These are phyloP conservation scores for Nettapus auritus DNA, from an alignment of 2,113 vertebrate genomes.

Conservation along the genomic window DNA sequence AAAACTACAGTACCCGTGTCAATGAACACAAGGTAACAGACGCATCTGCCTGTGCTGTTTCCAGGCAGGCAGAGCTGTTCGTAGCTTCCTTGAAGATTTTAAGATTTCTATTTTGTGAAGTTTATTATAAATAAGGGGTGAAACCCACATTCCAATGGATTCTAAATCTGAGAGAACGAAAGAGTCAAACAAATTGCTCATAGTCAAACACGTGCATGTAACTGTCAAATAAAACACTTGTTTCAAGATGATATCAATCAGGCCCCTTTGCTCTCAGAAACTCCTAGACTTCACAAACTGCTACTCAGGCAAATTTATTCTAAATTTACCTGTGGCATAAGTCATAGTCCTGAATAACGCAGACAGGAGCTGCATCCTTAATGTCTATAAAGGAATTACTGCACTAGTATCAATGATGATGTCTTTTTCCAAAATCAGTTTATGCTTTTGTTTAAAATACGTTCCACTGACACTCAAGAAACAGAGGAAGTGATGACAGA, in stretches of 20 bases:
- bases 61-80: slow-evolving; percentile 3
- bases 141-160: neutral
- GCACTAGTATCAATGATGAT: neutral
- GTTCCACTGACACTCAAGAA: neutral
- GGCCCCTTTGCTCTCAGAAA: neutral
- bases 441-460: neutral
- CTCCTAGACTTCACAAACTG: neutral
- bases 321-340: neutral
- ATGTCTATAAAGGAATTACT: neutral
- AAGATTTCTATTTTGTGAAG: neutral
- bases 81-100: neutral
- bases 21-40: neutral
- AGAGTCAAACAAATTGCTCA: neutral
- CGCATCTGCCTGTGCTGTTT: neutral
- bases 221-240: neutral
- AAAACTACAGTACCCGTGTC: neutral
- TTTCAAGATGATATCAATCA: neutral
- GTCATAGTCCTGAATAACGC: neutral
- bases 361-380: neutral
- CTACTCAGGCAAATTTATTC: neutral
- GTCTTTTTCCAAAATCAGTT: neutral
- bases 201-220: neutral
- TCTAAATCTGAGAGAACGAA: neutral
- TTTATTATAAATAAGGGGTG: slow-evolving; percentile 7
- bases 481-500: neutral